phyloP scores from a whole-genome alignment of 2,888 invertebrate genomes.

The Pachycephus smyrnensis region DNA sequence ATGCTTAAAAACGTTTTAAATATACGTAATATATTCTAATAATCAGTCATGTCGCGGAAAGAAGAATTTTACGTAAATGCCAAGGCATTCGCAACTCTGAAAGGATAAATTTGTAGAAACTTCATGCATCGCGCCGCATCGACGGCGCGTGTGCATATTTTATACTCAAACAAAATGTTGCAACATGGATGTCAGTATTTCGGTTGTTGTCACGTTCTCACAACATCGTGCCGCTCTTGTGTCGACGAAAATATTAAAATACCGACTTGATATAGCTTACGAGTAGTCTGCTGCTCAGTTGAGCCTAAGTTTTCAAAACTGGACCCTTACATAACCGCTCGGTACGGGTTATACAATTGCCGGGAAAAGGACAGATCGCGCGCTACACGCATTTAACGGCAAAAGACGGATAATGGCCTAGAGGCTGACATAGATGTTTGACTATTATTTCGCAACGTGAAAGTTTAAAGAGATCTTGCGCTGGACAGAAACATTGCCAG shows the following conservation, averaged over 20 bases:
- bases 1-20: background rate
- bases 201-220: background rate
- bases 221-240: background rate
- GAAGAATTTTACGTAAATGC: background rate
- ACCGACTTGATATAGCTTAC: background rate
- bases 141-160: background rate
- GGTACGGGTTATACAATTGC: conserved; percentile 14
- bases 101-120: background rate
- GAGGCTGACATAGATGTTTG: conserved; percentile 39
- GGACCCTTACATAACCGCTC: background rate
- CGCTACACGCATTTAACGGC: background rate
- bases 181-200: background rate
- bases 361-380: conserved; percentile 15
- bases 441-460: conserved; percentile 53
- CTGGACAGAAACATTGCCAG: background rate
- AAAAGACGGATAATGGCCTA: conserved; percentile 23
- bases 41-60: background rate
- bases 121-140: background rate
- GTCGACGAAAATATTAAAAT: background rate
- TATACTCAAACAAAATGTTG: background rate
- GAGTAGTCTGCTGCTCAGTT: background rate
- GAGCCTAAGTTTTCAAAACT: conserved; percentile 3
- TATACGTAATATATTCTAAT: background rate
- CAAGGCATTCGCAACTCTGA: background rate
- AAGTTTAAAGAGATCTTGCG: conserved; percentile 46